Evolutionary conservation across 2,888 invertebrate genomes (phyloP).

Genomic region (Caenorhabditis sp.): DNA sequence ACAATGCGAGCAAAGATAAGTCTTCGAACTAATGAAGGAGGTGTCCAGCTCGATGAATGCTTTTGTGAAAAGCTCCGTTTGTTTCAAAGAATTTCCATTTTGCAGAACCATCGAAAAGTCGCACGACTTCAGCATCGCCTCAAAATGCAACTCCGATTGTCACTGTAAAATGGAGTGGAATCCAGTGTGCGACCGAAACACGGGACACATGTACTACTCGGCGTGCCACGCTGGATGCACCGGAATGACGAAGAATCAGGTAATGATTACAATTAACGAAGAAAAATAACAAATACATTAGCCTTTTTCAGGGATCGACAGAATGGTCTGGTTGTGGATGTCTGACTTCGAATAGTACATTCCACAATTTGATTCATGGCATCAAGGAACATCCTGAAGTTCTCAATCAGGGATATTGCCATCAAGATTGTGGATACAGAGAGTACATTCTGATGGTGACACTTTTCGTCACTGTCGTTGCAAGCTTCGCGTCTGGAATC

Average conservation of each 20-base stretch:
- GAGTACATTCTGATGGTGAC: conserved; percentile 79
- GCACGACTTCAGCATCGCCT: conserved; percentile 52
- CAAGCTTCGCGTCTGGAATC: conserved; percentile 82
- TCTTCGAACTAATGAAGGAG: too few species aligned
- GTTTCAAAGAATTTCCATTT: not conserved
- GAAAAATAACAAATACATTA: conserved; percentile 7
- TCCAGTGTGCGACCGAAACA: conserved; percentile 78
- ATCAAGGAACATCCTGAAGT: conserved; percentile 31
- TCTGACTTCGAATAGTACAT: conserved; percentile 59
- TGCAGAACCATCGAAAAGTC: conserved; percentile 48
- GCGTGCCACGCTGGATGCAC: conserved; percentile 82
- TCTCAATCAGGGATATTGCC: conserved; percentile 60
- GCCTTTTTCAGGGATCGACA: conserved; percentile 50
- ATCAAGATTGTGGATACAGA: conserved; percentile 77
- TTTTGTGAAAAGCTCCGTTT: conserved; percentile 26
- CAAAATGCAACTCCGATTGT: conserved; percentile 77
- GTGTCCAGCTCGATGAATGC: too few species aligned
- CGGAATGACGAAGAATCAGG: conserved; percentile 61
- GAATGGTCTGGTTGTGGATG: conserved; percentile 70
- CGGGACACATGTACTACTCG: conserved; percentile 79
- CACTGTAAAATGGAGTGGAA: conserved; percentile 79
- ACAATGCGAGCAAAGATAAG: too few species aligned
- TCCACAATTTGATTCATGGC: conserved; percentile 59
- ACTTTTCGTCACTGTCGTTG: conserved; percentile 81
- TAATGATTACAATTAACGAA: conserved; percentile 11